Evolutionary conservation across 2,113 vertebrate species (phyloP).

Genomic region (Tricholaema leucomelas): DNA sequence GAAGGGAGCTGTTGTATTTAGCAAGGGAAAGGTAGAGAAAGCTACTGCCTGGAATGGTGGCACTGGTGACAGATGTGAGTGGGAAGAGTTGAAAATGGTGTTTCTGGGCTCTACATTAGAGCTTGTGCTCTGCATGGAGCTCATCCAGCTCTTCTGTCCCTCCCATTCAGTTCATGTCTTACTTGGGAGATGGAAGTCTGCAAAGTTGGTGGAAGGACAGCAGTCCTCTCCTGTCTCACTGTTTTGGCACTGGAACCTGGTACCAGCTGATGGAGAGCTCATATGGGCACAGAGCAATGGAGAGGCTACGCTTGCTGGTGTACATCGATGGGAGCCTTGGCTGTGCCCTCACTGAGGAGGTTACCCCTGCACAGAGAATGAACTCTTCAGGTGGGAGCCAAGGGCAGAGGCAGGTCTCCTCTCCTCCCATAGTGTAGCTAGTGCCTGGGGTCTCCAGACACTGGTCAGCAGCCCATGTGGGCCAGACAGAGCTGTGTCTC

Average conservation of each 20-base stretch:
- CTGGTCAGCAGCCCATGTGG: neutral
- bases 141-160: neutral
- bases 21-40: neutral
- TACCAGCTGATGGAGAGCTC: neutral
- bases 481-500: too few relatives aligned
- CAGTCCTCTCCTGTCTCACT: neutral
- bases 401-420: neutral
- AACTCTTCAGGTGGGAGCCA: neutral
- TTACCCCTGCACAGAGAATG: neutral
- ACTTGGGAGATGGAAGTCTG: neutral
- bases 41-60: neutral
- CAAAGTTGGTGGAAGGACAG: neutral
- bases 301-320: neutral
- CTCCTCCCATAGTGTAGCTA: neutral
- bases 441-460: neutral
- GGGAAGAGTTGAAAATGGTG: neutral
- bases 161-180: neutral
- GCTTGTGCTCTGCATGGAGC: neutral
- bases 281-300: neutral
- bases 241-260: neutral
- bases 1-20: neutral
- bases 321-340: rapidly evolving
- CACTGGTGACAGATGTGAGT: neutral
- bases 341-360: neutral
- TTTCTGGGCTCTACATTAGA: neutral